Base-by-base conservation (phyloP, 2,888 invertebrate species). In the Callyntrura guangdongensis region DNA sequence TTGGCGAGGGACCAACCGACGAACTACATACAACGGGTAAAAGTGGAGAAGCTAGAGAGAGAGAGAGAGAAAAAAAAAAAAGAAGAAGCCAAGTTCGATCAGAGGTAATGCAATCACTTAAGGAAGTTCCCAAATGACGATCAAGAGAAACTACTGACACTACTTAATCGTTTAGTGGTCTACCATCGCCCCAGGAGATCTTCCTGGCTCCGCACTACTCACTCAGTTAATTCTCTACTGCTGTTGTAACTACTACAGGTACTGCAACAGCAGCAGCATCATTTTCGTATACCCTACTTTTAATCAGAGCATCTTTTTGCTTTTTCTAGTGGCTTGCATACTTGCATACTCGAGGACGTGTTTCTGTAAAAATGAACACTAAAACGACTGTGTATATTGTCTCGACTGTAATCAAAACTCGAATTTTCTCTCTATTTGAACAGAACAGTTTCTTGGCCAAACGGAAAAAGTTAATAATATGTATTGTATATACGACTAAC, bases 151-250 rank as follows among this genome's bases (percentile, higher is more conserved):
- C 74, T 49, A 74, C 74, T 74, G 74, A 74, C 74, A 74, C 64
- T 49, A 61, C 47, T 86, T 61, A 69, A 86, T 86, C 72, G 82
- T 87, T 69, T 22, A 87, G 87, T 82, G 82, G 82, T 82, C 82
- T 61, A 89, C 69, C 27, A 61, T 83, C 74, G 83, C 89, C 89
- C 89, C 83, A 89, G 89, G 89, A 83, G 89, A 82, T 81, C 82
- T 49, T 88, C 81, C 69, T 59, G 64, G 56, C 67, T 86, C 67
- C 27, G 22, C 25, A 79, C 22, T 77, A 20, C 14, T 64, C 64
- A 64, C 64, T 14, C 25, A 64, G 14, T 12, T 25, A 61, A 25
- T 27, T 59, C 59, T 59, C 6, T 17, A 3, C 17, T 6, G 12
- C 64, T 53, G 53, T 1, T 36, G n/a, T n/a, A n/a, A n/a, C 49